phyloP scores from a whole-genome alignment of 1,140 invertebrate genomes.

The Leptinotarsa lineolata region DNA sequence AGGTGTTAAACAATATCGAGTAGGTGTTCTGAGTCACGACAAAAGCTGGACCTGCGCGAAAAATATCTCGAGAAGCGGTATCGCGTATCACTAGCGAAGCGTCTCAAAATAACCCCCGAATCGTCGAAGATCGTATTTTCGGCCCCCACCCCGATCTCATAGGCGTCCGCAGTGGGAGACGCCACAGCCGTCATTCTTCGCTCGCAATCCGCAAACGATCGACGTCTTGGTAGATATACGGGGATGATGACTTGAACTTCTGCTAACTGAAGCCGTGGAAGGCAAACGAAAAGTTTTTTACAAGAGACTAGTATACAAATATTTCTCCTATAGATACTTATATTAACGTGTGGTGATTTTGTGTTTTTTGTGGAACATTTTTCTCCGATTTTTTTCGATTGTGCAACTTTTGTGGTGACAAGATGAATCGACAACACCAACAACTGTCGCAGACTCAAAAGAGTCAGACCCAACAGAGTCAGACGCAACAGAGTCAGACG shows the following conservation, averaged over 20 bases:
- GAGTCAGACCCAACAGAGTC: slow-evolving; percentile 59
- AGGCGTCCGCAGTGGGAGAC: slow-evolving; percentile 55
- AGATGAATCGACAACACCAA: slow-evolving; percentile 56
- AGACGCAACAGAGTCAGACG: slow-evolving; percentile 60
- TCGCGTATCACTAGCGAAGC: slow-evolving; percentile 18
- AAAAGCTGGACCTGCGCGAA: slow-evolving; percentile 3
- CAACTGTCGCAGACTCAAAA: slow-evolving; percentile 52
- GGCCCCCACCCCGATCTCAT: slow-evolving; percentile 49
- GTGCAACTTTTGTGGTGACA: slow-evolving; percentile 53
- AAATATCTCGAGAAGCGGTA: neutral
- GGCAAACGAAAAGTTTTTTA: slow-evolving; percentile 48
- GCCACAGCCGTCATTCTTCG: slow-evolving; percentile 65
- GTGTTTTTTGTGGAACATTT: slow-evolving; percentile 47
- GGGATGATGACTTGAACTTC: slow-evolving; percentile 83
- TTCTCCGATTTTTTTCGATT: slow-evolving; percentile 44
- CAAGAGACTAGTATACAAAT: slow-evolving; percentile 37
- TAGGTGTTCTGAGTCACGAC: slow-evolving; percentile 24
- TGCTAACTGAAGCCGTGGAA: slow-evolving; percentile 72
- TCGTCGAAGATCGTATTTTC: slow-evolving; percentile 40
- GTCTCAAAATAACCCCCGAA: slow-evolving; percentile 45
- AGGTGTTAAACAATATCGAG: neutral
- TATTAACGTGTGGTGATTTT: slow-evolving; percentile 43
- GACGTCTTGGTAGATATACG: slow-evolving; percentile 80
- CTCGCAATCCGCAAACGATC: slow-evolving; percentile 84
- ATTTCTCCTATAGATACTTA: slow-evolving; percentile 34